Evolutionary conservation across 2,888 invertebrate species (phyloP).

Genomic region (Tyria jacobaeae): DNA sequence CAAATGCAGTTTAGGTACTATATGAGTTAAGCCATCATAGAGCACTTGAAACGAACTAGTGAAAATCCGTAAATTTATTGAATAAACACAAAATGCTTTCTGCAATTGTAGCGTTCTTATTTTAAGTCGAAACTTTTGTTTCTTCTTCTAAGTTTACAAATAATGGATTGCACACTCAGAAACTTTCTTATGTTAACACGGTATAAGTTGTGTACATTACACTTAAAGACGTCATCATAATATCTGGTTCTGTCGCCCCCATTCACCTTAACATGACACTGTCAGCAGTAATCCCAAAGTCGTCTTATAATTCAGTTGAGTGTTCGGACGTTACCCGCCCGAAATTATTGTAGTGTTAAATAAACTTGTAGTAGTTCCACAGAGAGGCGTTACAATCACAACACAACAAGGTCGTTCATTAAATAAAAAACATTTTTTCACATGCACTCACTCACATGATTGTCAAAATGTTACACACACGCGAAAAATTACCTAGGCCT

Average conservation of each 20-base stretch:
- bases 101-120: not conserved
- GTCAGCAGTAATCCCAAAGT: not conserved
- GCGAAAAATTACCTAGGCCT: not conserved
- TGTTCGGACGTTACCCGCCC: not conserved
- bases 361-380: conserved; percentile 9
- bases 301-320: not conserved
- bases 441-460: not conserved
- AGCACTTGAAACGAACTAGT: not conserved
- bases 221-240: not conserved
- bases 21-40: not conserved
- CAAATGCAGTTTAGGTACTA: not conserved
- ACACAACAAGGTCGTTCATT: conserved; percentile 8
- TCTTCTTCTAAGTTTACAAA: not conserved
- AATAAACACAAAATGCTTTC: not conserved
- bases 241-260: not conserved
- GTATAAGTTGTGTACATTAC: too few relatives aligned
- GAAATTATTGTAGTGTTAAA: not conserved
- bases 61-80: not conserved
- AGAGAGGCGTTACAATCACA: not conserved
- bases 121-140: not conserved
- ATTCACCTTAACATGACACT: not conserved
- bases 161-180: not conserved
- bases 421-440: conserved; percentile 9
- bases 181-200: too few relatives aligned
- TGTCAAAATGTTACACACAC: not conserved